Base-by-base conservation (phyloP, 2,888 invertebrate genomes). In the Nudaria mundana region DNA sequence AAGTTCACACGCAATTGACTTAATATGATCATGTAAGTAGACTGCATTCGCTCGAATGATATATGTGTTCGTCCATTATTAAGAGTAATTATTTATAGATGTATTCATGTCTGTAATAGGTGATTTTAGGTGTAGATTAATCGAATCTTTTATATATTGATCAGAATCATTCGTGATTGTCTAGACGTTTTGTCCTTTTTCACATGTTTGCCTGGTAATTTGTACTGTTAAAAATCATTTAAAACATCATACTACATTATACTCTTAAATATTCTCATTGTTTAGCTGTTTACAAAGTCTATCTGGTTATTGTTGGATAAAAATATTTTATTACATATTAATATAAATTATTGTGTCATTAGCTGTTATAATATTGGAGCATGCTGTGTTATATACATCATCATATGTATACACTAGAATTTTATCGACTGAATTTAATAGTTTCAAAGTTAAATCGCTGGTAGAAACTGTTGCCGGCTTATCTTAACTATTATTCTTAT, bases 31-130 rank as follows among this genome's bases (percentile, higher is more conserved):
- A 71, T 80, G 65, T 75, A 67, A 71, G 78, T 85, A 86, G 86
- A 88, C 88, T 87, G 86, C 84, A 86, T 85, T 87, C 84, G 70
- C 74, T 83, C 69, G 83, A 87, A 85, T 85, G 83, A 43, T 50
- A 81, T 75, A 81, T 83, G 84, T 88, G 88, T 88, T 88, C 87
- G 87, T 88, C 88, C 87, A 87, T 81, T 83, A 69, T 74, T 73
- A 76, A 81, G 73, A 74, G 66, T 72, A 76, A 68, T 82, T 72
- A 76, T 81, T 77, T 81, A 76, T 81, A 81, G 72, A 60, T 70
- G 63, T 81, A 79, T 80, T 76, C 66, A 68, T 81, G 83, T 79
- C 72, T 79, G 70, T 77, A 71, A 61, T 81, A 78, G 75, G 56
- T 62, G 56, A 61, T 48, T 60, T 59, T 74, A 73, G 70, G 43